Base-by-base conservation (phyloP, 2,797 vertebrate genomes). In the Poliocrania exsul region DNA sequence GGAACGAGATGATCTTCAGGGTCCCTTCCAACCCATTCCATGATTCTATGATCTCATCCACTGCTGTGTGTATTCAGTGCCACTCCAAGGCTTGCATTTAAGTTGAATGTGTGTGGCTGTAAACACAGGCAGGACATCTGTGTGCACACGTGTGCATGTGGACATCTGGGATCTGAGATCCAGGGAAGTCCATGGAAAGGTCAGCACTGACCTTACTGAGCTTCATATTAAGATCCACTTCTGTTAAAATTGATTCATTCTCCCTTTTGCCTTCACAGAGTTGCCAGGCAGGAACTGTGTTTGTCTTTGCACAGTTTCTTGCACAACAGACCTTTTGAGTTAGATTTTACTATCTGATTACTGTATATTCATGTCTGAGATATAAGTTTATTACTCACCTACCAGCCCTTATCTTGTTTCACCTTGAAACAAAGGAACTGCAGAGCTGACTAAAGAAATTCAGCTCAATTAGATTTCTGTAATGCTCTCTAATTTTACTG, bases 331-430 rank as follows among this genome's bases (percentile, higher is more conserved):
- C 40, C 70, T 94, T 81, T 70, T 81, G 56, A 88, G 58, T 69
- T 38, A 66, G 58, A 86, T 60, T 89, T 91, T 65, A 15, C 35
- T 81, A 33, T 90, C 54, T 81, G 82, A 83, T 86, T 79, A 29
- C 40, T 78, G 29, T 60, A 75, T 51, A 69, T 69, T 92, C 75
- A 86, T 58, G 58, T 49, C n/a, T 50, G 23, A 50, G 53, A 92
- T 86, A 70, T 19, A 86, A 33, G 18, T 91, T 93, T 81, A 69
- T 85, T 94, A 75, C 61, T 93, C 70, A 90, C 73, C 89, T 77
- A 69, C 31, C 58, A 92, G 70, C 37, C 60, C 92, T 94, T 82
- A 70, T 90, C 86, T 92, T 69, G 29, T 66, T 92, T 88, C 4
- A 6, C 73, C 77, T 69, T 47, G 37, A 92, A 86, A 86, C 73